Evolutionary conservation across 2,797 vertebrate species (phyloP).

Genomic region (Halcyon badia): DNA sequence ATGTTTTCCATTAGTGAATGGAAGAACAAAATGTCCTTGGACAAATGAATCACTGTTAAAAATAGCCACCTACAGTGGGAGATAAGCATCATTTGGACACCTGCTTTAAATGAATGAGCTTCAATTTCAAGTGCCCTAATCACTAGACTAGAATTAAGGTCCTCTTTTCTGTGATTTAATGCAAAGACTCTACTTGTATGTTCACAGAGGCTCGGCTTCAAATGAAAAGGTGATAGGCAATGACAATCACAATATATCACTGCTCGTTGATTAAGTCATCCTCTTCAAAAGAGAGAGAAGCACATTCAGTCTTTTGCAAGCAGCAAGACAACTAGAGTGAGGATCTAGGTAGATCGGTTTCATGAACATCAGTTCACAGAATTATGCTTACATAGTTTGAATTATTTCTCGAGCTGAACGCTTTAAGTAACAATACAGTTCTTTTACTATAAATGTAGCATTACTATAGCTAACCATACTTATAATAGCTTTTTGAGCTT

Average conservation of each 20-base stretch:
- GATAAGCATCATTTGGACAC: constrained; percentile 42
- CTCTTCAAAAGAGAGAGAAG: background rate
- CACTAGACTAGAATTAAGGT: constrained; percentile 15
- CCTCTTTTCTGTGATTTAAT: constrained; percentile 13
- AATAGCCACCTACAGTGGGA: constrained; percentile 12
- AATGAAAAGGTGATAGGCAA: constrained; percentile 3
- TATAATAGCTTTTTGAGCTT: background rate
- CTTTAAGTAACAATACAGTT: background rate
- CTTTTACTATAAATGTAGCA: background rate
- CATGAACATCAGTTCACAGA: background rate
- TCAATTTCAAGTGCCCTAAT: constrained; percentile 46
- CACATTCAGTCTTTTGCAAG: background rate
- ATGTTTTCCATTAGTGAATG: background rate
- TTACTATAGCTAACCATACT: background rate
- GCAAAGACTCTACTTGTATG: background rate
- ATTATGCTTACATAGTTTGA: background rate
- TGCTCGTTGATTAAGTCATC: background rate
- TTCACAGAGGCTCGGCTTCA: background rate
- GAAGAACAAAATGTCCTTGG: background rate
- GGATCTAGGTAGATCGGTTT: background rate
- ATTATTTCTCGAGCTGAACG: background rate
- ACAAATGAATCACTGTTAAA: constrained; percentile 38
- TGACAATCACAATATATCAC: background rate
- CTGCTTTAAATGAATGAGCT: constrained; percentile 47
- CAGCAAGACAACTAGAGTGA: background rate